A percentile compares a stretch with the other conserved stretches of the same genome.
Conservation (phyloP, 2,797 vertebrate genomes). For the Lindbergichthys nudifrons region DNA sequence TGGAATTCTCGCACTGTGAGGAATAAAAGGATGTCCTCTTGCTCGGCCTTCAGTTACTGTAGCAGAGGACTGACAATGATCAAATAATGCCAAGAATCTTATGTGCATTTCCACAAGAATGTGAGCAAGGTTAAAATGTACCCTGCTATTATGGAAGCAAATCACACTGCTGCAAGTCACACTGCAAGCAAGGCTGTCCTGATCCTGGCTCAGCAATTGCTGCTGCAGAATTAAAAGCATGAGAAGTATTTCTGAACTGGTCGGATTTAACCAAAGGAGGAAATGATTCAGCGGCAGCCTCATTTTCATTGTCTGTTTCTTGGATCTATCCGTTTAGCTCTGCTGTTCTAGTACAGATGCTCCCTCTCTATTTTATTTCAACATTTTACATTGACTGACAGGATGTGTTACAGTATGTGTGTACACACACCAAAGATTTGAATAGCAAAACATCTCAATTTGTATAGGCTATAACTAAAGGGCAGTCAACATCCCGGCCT, state of each 20-base stretch:
- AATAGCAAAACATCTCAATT: slow-evolving; percentile 66
- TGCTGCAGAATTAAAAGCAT: slow-evolving; percentile 73
- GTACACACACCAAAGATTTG: slow-evolving; percentile 49
- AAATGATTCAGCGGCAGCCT: slow-evolving; percentile 41
- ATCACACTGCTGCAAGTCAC: slow-evolving; percentile 57
- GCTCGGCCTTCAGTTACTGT: slow-evolving; percentile 35
- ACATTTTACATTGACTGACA: neutral
- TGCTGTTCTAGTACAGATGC: slow-evolving; percentile 5
- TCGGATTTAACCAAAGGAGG: slow-evolving; percentile 63
- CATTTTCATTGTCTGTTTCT: slow-evolving; percentile 41
- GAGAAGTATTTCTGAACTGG: slow-evolving; percentile 70
- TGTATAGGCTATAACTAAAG: slow-evolving; percentile 37
- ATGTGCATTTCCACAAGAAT: slow-evolving; percentile 77
- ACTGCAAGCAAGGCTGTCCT: slow-evolving; percentile 65
- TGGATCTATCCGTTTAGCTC: slow-evolving; percentile 18
- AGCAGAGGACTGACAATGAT: slow-evolving; percentile 50
- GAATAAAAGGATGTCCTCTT: slow-evolving; percentile 32
- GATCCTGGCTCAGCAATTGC: slow-evolving; percentile 40
- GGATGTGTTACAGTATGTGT: slow-evolving; percentile 7
- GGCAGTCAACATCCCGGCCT: neutral
- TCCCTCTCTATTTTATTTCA: slow-evolving; percentile 3
- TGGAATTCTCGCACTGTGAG: slow-evolving; percentile 32
- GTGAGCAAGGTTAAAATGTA: slow-evolving; percentile 58
- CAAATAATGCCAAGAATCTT: slow-evolving; percentile 67
- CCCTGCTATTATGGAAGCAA: slow-evolving; percentile 58